These are phyloP conservation scores for Garra rufa DNA, from an alignment of 2,113 vertebrate genomes.

Conservation along the genomic window DNA sequence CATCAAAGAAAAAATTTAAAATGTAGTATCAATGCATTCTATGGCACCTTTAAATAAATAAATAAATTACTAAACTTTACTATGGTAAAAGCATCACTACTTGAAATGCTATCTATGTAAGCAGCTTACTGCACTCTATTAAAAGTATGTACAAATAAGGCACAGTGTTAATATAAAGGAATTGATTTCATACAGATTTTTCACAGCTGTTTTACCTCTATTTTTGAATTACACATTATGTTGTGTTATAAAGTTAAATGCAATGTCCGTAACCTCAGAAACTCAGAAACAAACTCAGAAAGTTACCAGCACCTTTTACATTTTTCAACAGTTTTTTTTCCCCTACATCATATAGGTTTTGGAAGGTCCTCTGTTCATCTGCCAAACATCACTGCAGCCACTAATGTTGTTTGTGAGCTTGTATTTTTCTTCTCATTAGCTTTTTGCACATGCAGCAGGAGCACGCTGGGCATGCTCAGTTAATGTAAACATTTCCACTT, in stretches of 20 bases:
- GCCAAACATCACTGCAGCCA: background rate
- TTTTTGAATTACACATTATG: background rate
- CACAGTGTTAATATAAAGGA: background rate
- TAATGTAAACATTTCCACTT: conserved; percentile 36
- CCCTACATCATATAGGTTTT: background rate
- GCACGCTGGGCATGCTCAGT: conserved; percentile 13
- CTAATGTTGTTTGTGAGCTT: conserved; percentile 22
- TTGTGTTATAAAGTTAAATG: background rate
- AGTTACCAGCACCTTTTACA: background rate
- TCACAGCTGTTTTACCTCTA: background rate
- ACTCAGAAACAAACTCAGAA: too few relatives aligned
- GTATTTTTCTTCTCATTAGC: conserved; percentile 25
- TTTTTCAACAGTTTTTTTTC: background rate
- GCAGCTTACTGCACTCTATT: background rate
- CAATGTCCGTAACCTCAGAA: background rate
- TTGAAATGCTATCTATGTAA: too few relatives aligned
- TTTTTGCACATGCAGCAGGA: conserved; percentile 12
- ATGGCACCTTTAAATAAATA: too few relatives aligned
- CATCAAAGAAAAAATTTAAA: too few relatives aligned
- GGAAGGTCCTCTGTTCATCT: background rate
- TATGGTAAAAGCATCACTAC: too few relatives aligned
- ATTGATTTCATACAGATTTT: background rate
- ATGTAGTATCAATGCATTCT: too few relatives aligned
- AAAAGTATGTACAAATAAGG: background rate
- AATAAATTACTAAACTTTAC: too few relatives aligned